These are phyloP conservation scores for Anguilla megastoma DNA, from an alignment of 2,797 vertebrate species.

Conservation along the genomic window DNA sequence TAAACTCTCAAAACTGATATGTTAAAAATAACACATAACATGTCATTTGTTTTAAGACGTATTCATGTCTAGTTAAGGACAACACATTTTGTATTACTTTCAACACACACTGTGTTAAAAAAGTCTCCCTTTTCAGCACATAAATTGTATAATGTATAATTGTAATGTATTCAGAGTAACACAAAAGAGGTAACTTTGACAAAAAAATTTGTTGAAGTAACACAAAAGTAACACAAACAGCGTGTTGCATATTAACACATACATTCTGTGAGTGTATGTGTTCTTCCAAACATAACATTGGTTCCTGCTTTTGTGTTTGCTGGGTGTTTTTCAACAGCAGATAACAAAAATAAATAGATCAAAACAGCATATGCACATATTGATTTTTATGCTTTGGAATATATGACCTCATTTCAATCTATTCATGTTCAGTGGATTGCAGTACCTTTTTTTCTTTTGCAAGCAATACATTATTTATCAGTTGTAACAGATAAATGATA, in stretches of 20 bases:
- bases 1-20: neutral
- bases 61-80: neutral
- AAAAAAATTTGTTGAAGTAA: no score
- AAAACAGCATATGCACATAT: slow-evolving; percentile 32
- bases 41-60: no score
- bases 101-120: neutral
- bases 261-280: neutral
- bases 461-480: slow-evolving; percentile 49
- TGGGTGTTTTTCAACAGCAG: slow-evolving; percentile 45
- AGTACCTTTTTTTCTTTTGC: slow-evolving; percentile 41
- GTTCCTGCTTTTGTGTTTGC: slow-evolving; percentile 45
- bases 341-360: slow-evolving; percentile 30
- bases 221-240: no score
- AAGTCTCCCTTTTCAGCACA: no score
- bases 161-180: no score
- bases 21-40: neutral
- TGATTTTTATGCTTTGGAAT: slow-evolving; percentile 46
- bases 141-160: no score
- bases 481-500: slow-evolving; percentile 45
- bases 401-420: slow-evolving; percentile 69
- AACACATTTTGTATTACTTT: neutral
- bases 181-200: no score
- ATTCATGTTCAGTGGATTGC: slow-evolving; percentile 54
- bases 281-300: slow-evolving; percentile 46
- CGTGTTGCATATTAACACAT: no score